Evolutionary conservation across 2,888 invertebrate species (phyloP).

Genomic region (Rhaphigaster nebulosa): DNA sequence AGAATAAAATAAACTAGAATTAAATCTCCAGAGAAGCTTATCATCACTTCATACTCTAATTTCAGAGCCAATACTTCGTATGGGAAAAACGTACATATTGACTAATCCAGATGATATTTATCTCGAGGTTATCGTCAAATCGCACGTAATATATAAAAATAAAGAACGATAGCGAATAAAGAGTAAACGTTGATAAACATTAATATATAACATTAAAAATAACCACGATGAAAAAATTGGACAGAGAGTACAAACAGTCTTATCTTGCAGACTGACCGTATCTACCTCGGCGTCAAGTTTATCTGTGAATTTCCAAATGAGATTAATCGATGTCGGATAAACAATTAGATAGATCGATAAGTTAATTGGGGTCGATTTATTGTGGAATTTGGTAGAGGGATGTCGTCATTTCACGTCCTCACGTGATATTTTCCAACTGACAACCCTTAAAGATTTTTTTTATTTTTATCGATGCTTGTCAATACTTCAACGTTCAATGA

Average conservation of each 20-base stretch:
- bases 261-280: constrained; percentile 36
- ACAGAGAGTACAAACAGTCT: constrained; percentile 16
- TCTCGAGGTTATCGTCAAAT: neutral
- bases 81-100: neutral
- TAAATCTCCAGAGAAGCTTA: too few relatives aligned
- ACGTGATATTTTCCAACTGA: neutral
- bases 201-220: too few relatives aligned
- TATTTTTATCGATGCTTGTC: too few relatives aligned
- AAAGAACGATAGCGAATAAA: neutral
- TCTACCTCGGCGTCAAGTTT: constrained; percentile 17
- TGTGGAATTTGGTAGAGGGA: neutral
- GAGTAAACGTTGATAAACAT: neutral
- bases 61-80: too few relatives aligned
- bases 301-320: constrained; percentile 11
- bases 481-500: too few relatives aligned
- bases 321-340: constrained; percentile 24
- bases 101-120: neutral
- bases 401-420: neutral
- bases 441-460: neutral
- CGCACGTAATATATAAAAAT: neutral
- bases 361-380: constrained; percentile 16
- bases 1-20: too few relatives aligned
- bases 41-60: too few relatives aligned
- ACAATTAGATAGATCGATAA: constrained; percentile 29
- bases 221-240: neutral